Percentiles rank a stretch among this genome's conserved stretches.
phyloP scores from a whole-genome alignment of 1,140 invertebrate genomes.

The Orius laevigatus region DNA sequence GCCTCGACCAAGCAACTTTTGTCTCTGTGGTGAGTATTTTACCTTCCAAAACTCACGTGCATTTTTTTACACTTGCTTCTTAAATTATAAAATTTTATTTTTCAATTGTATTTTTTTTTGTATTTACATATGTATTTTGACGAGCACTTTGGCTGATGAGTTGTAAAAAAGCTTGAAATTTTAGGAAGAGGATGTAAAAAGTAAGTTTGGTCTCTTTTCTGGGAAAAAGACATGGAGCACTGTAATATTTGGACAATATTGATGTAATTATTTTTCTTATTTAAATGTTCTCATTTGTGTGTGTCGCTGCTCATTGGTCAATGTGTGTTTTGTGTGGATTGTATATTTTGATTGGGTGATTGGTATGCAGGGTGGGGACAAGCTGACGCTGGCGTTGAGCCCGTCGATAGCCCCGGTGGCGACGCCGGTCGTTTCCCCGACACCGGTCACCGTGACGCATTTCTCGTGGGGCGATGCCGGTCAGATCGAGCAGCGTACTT shows the following conservation, averaged over 20 bases:
- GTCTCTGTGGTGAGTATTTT: constrained; percentile 51
- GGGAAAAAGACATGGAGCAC: no score
- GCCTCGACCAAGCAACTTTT: constrained; percentile 45
- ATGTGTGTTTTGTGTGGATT: no score
- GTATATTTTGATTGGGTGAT: not conserved
- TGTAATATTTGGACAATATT: no score
- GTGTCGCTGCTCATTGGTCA: no score
- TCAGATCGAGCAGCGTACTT: constrained; percentile 29
- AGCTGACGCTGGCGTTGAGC: constrained; percentile 43
- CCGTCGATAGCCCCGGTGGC: constrained; percentile 10
- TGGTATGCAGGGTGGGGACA: constrained; percentile 48
- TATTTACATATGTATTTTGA: not conserved
- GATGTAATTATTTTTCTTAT: no score
- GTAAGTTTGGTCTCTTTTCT: no score
- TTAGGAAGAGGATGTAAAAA: no score
- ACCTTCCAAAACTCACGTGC: not conserved
- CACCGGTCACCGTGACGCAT: constrained; percentile 37
- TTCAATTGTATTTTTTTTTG: no score
- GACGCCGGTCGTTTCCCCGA: constrained; percentile 22
- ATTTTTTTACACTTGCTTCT: constrained; percentile 1
- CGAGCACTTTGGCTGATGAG: not conserved
- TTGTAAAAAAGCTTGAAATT: no score
- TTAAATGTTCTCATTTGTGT: no score
- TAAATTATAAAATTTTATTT: no score
- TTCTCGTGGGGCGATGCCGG: constrained; percentile 33